These are phyloP conservation scores for Patella caerulea DNA, from an alignment of 2,888 invertebrate species.

Conservation along the genomic window DNA sequence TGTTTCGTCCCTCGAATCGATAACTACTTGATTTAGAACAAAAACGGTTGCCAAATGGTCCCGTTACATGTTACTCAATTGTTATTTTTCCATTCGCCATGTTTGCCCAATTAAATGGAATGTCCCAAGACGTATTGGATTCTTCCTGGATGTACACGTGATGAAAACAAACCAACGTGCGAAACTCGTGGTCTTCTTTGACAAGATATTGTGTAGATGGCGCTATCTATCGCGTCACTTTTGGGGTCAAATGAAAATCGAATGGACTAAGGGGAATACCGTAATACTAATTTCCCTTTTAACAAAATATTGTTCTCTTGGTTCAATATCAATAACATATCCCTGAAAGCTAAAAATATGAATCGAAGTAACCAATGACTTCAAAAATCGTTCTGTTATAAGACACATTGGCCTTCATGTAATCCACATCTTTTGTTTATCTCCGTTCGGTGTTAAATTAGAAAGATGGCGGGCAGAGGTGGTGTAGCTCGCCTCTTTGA, in stretches of 20 bases:
- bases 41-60: background rate
- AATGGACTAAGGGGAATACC: background rate
- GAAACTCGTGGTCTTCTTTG: constrained; percentile 32
- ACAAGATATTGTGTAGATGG: constrained; percentile 18
- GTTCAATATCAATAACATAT: too few relatives aligned
- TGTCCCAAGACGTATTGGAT: too few relatives aligned
- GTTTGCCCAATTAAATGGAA: too few relatives aligned
- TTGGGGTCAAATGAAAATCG: constrained; percentile 22
- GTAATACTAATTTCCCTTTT: background rate
- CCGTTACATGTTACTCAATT: background rate
- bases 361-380: too few relatives aligned
- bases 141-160: constrained; percentile 31
- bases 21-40: too few relatives aligned
- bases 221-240: constrained; percentile 35
- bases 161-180: constrained; percentile 50
- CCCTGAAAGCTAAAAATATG: too few relatives aligned
- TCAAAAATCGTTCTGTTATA: constrained; percentile 1
- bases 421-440: background rate
- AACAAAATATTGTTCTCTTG: background rate
- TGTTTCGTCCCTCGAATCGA: too few relatives aligned
- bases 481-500: constrained; percentile 59
- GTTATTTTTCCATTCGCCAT: too few relatives aligned
- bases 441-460: constrained; percentile 23
- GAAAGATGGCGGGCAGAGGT: constrained; percentile 65
- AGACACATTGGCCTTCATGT: background rate